Conservation (phyloP, 2,888 invertebrate genomes). For the Crocallis elinguaria region DNA sequence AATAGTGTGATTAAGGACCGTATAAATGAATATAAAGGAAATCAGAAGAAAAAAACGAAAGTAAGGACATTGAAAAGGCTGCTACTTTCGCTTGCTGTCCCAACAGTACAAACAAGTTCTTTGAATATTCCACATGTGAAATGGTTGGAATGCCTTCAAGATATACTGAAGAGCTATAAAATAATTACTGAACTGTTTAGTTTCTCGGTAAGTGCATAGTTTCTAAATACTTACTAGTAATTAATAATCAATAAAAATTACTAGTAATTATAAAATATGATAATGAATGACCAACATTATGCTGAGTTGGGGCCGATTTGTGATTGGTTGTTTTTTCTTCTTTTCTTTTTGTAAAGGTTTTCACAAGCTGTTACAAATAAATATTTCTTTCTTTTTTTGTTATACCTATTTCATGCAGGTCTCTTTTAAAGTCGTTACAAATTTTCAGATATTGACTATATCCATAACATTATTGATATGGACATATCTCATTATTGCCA, state of each 20-base stretch:
- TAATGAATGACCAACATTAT: too few relatives aligned
- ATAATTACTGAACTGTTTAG: conserved; percentile 41
- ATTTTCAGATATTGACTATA: conserved; percentile 47
- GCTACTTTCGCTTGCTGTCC: conserved; percentile 10
- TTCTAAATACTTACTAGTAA: too few relatives aligned
- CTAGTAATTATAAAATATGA: too few relatives aligned
- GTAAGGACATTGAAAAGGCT: conserved; percentile 6
- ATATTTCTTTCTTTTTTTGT: too few relatives aligned
- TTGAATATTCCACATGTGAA: conserved; percentile 17
- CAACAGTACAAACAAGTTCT: conserved; percentile 10
- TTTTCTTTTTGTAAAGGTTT: too few relatives aligned
- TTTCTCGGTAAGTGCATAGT: conserved; percentile 47
- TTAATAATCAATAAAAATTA: too few relatives aligned
- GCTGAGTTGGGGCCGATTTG: too few relatives aligned
- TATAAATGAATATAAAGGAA: conserved; percentile 8
- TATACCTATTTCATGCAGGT: too few relatives aligned
- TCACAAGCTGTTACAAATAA: too few relatives aligned
- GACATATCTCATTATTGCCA: conserved; percentile 45
- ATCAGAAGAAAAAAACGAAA: conserved; percentile 1
- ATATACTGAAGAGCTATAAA: conserved; percentile 44
- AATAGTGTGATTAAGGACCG: conserved; percentile 36
- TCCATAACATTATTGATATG: conserved; percentile 42
- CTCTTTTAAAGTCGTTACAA: too few relatives aligned
- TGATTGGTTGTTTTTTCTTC: too few relatives aligned
- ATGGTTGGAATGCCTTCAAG: conserved; percentile 39